These are phyloP conservation scores for Steromphala cineraria DNA, from an alignment of 2,888 invertebrate genomes.

Conservation along the genomic window DNA sequence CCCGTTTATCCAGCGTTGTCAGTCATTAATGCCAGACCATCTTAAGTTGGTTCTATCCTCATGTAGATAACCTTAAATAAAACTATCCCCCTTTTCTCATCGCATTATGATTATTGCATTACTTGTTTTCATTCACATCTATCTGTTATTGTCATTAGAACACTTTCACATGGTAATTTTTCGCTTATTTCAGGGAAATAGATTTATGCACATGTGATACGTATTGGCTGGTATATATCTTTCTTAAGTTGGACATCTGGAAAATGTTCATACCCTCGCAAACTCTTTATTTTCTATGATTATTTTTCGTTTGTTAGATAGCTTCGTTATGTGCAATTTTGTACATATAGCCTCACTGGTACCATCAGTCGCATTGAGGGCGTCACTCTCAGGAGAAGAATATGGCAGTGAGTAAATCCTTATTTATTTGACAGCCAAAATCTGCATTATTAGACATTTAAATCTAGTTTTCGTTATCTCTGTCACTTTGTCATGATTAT, in stretches of 20 bases:
- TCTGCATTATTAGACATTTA: too few species aligned
- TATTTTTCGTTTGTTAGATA: slow-evolving; percentile 20
- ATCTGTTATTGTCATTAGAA: slow-evolving; percentile 6
- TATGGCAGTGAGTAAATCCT: not conserved
- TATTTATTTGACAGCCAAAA: too few species aligned
- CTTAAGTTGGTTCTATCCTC: not conserved
- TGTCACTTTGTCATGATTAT: too few species aligned
- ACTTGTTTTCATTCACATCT: not conserved
- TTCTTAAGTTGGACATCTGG: slow-evolving; percentile 10
- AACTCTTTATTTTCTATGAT: slow-evolving; percentile 14
- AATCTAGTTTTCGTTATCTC: too few species aligned
- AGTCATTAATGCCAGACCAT: not conserved
- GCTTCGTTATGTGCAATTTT: slow-evolving; percentile 10
- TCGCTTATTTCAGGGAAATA: slow-evolving; percentile 1
- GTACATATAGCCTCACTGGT: not conserved
- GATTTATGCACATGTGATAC: slow-evolving; percentile 9
- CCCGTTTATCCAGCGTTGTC: not conserved
- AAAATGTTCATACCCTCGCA: not conserved
- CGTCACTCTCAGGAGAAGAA: not conserved
- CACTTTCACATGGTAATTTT: slow-evolving; percentile 8
- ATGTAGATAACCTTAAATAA: not conserved
- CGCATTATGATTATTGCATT: not conserved
- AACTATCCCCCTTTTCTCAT: not conserved
- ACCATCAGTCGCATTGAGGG: not conserved
- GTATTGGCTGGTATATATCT: slow-evolving; percentile 13